Conservation (phyloP, 1,140 invertebrate species). For the Heliconius melpomene region DNA sequence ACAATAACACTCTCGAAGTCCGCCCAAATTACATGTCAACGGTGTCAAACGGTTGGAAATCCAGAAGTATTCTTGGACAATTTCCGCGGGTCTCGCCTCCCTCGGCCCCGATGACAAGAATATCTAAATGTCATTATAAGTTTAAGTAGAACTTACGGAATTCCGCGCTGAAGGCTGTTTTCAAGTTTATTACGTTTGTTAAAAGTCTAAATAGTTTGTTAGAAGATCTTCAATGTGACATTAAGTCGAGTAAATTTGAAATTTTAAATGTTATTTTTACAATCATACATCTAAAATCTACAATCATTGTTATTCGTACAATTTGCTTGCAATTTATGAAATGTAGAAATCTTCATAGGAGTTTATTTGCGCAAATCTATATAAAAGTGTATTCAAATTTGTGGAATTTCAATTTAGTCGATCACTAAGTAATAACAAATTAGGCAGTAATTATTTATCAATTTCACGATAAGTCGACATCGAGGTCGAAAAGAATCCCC, state of each 20-base stretch:
- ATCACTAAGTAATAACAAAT: slow-evolving; percentile 14
- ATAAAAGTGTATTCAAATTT: background rate
- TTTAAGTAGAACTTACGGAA: slow-evolving; percentile 63
- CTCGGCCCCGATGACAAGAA: slow-evolving; percentile 63
- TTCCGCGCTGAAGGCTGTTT: slow-evolving; percentile 61
- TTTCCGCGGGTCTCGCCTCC: slow-evolving; percentile 46
- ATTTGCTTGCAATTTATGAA: no score
- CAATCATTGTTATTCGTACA: no score
- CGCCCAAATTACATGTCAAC: slow-evolving; percentile 75
- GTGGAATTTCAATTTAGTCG: background rate
- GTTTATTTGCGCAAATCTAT: background rate
- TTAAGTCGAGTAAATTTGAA: background rate
- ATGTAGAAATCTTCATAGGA: no score
- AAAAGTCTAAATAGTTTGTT: slow-evolving; percentile 43
- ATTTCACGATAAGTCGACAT: slow-evolving; percentile 19
- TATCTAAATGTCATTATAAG: slow-evolving; percentile 80
- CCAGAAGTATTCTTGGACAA: slow-evolving; percentile 71
- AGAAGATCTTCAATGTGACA: slow-evolving; percentile 21
- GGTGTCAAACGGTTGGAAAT: slow-evolving; percentile 71
- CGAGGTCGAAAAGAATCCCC: slow-evolving; percentile 14
- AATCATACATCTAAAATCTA: background rate
- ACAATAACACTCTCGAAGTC: slow-evolving; percentile 64
- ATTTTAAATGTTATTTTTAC: background rate
- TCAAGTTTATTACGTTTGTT: slow-evolving; percentile 56
- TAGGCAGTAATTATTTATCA: slow-evolving; percentile 21